Evolutionary conservation across 2,888 invertebrate genomes (phyloP).

Genomic region (Pecten maximus): DNA sequence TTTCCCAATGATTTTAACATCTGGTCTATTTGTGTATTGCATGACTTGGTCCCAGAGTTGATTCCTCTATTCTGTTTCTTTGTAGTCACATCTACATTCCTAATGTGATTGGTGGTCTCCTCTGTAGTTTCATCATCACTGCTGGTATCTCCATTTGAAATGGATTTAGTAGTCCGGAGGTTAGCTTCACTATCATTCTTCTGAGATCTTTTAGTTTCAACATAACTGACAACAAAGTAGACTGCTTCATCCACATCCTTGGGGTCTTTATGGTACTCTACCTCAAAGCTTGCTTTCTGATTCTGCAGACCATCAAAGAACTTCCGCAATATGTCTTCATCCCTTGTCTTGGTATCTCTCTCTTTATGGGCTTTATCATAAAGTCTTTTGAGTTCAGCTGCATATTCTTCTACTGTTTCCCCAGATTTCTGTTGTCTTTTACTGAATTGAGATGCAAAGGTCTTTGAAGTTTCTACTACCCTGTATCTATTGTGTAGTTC

Average conservation of each 20-base stretch:
- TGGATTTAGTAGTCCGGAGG: not conserved
- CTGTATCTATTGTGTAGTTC: slow-evolving; percentile 55
- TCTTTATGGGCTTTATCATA: slow-evolving; percentile 57
- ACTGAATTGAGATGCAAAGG: slow-evolving; percentile 53
- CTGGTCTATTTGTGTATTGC: not conserved
- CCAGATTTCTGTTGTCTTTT: slow-evolving; percentile 48
- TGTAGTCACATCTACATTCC: not conserved
- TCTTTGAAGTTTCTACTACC: slow-evolving; percentile 53
- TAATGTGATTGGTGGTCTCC: not conserved
- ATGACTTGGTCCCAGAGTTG: not conserved
- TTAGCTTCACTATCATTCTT: not conserved
- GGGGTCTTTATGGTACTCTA: slow-evolving; percentile 53
- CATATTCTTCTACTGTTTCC: slow-evolving; percentile 56
- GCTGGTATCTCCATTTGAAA: not conserved
- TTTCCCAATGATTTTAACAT: not conserved
- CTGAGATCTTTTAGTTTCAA: slow-evolving; percentile 20
- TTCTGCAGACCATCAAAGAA: slow-evolving; percentile 54
- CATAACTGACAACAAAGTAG: slow-evolving; percentile 44
- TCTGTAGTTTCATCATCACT: not conserved
- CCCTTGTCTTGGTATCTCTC: slow-evolving; percentile 47
- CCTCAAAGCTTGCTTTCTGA: slow-evolving; percentile 44
- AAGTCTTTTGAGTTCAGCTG: slow-evolving; percentile 53
- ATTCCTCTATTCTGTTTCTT: not conserved
- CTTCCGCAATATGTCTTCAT: slow-evolving; percentile 52
- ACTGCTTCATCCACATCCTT: slow-evolving; percentile 53